Evolutionary conservation across 2,888 invertebrate genomes (phyloP).

Genomic region (Athalia cordata): DNA sequence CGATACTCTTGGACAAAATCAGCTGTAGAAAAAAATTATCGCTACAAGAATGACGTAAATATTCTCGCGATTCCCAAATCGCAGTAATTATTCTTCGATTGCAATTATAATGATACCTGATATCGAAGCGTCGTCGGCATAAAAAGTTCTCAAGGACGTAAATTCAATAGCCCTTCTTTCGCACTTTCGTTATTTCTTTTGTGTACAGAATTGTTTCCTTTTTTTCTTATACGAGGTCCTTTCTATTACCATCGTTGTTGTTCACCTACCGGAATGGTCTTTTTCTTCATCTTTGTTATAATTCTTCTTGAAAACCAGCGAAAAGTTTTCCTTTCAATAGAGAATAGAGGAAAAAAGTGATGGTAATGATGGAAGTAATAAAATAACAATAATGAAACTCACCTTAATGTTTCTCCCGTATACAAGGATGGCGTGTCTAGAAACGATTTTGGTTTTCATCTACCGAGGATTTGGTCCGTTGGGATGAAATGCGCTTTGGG

Average conservation of each 20-base stretch:
- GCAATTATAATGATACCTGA: background rate
- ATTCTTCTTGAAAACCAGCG: too few relatives aligned
- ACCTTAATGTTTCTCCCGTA: background rate
- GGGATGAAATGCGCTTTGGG: conserved; percentile 4
- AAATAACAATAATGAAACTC: too few relatives aligned
- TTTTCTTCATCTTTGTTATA: too few relatives aligned
- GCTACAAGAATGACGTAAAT: too few relatives aligned
- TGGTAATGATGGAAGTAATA: background rate
- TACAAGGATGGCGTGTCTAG: conserved; percentile 27
- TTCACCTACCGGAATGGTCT: too few relatives aligned
- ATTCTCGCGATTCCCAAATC: background rate
- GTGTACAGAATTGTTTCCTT: too few relatives aligned
- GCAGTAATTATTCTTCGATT: background rate
- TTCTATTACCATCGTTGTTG: too few relatives aligned
- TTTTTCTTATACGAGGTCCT: too few relatives aligned
- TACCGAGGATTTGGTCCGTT: conserved; percentile 25
- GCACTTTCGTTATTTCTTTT: too few relatives aligned
- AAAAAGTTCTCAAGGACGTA: too few relatives aligned
- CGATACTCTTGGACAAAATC: conserved; percentile 1
- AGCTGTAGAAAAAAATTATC: background rate
- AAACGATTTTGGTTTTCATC: background rate
- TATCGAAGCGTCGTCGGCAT: too few relatives aligned
- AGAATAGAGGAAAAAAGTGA: background rate
- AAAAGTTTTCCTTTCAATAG: background rate
- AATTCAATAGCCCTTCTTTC: too few relatives aligned